phyloP scores from a whole-genome alignment of 2,113 vertebrate species.

The Ctenomys sociabilis region DNA sequence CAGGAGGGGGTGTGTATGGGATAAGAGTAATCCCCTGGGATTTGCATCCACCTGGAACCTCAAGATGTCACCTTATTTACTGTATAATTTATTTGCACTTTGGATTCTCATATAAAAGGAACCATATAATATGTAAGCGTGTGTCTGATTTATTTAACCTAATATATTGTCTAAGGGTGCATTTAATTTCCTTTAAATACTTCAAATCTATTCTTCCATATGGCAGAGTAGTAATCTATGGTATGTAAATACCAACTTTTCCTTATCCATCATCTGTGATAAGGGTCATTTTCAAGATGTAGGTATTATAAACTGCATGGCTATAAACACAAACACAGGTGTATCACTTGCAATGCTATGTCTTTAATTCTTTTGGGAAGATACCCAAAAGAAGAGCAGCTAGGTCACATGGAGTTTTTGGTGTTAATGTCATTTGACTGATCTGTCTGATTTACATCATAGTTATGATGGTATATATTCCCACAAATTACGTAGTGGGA shows the following conservation, averaged over 20 bases:
- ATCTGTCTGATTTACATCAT: not conserved
- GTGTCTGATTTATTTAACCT: not conserved
- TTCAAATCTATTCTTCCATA: not conserved
- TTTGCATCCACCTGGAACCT: not conserved
- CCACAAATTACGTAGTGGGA: not conserved
- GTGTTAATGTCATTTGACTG: not conserved
- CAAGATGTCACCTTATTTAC: not conserved
- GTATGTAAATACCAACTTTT: not conserved
- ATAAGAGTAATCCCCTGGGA: not conserved
- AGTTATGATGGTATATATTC: not conserved
- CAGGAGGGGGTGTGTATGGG: not conserved
- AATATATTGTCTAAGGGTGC: not conserved
- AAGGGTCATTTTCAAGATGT: not conserved
- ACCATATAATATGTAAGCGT: not conserved
- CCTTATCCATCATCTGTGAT: not conserved
- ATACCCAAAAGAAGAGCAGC: not conserved
- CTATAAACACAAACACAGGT: not conserved
- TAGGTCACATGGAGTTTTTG: not conserved
- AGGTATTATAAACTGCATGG: not conserved
- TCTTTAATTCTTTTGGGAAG: not conserved
- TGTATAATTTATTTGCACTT: not conserved
- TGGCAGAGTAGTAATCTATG: not conserved
- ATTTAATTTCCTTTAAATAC: not conserved
- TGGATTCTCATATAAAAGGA: not conserved
- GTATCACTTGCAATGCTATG: not conserved